Evolutionary conservation across 2,113 vertebrate species (phyloP).

Genomic region (Oceanodroma tethys): DNA sequence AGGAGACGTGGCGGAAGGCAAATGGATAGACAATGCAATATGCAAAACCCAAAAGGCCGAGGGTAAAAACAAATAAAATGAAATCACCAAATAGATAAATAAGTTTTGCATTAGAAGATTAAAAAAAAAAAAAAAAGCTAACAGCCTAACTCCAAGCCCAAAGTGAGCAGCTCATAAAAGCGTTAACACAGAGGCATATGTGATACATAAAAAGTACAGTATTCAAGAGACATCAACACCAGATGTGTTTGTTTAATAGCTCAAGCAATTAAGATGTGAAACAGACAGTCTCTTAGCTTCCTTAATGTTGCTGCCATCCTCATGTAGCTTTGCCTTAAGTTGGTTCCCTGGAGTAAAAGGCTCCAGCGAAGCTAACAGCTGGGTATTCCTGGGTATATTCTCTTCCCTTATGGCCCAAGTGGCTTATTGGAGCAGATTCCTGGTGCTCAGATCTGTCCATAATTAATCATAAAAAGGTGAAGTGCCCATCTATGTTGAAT

Average conservation of each 20-base stretch:
- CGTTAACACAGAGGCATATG: background rate
- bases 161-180: background rate
- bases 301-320: background rate
- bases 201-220: background rate
- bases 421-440: background rate
- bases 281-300: background rate
- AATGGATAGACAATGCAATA: background rate
- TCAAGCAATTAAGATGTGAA: conserved; percentile 40
- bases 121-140: background rate
- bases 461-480: conserved; percentile 25
- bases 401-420: background rate
- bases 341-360: background rate
- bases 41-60: background rate
- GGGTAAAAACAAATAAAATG: background rate
- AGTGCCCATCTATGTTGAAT: background rate
- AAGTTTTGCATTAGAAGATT: background rate
- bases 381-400: background rate
- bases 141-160: background rate
- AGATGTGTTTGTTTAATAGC: conserved; percentile 56
- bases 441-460: background rate
- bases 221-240: conserved; percentile 20
- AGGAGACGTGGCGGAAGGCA: accelerated
- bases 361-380: background rate
- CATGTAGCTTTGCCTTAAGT: background rate
- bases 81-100: background rate